Conservation (phyloP, 2,113 vertebrate genomes). For the Vulpes ferrilata region DNA sequence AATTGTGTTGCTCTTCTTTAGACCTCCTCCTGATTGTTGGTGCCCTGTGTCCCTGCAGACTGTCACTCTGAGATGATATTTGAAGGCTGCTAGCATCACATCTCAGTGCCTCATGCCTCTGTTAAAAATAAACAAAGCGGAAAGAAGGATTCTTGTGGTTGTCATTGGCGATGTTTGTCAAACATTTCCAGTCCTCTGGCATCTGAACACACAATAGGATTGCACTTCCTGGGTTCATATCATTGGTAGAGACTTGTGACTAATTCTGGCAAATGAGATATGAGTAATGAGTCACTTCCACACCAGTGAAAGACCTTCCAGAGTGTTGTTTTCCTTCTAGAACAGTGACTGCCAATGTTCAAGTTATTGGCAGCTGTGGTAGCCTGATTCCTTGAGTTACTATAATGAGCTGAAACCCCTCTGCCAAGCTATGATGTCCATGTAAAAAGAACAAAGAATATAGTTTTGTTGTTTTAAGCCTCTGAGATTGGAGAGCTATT, state of each 20-base stretch:
- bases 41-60: slow-evolving; percentile 29
- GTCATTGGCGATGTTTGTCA: neutral
- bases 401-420: neutral
- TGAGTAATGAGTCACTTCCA: neutral
- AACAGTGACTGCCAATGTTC: neutral
- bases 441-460: neutral
- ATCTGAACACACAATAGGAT: neutral
- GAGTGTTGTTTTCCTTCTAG: neutral
- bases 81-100: neutral
- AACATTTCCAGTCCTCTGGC: neutral
- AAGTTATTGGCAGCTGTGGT: neutral
- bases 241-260: neutral
- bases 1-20: slow-evolving; percentile 61
- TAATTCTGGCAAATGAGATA: neutral
- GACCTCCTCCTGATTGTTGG: slow-evolving; percentile 58
- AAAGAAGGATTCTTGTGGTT: neutral
- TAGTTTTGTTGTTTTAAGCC: neutral
- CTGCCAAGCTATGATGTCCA: neutral
- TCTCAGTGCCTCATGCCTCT: slow-evolving; percentile 1
- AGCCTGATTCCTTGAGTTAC: neutral
- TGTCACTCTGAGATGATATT: neutral
- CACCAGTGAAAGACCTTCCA: neutral
- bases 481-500: neutral
- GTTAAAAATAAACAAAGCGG: slow-evolving; percentile 40
- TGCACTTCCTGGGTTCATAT: neutral